Evolutionary conservation across 2,888 invertebrate species (phyloP), one percentile per base, ranked within the genome.

Genomic region (Pimpla rufipes): DNA sequence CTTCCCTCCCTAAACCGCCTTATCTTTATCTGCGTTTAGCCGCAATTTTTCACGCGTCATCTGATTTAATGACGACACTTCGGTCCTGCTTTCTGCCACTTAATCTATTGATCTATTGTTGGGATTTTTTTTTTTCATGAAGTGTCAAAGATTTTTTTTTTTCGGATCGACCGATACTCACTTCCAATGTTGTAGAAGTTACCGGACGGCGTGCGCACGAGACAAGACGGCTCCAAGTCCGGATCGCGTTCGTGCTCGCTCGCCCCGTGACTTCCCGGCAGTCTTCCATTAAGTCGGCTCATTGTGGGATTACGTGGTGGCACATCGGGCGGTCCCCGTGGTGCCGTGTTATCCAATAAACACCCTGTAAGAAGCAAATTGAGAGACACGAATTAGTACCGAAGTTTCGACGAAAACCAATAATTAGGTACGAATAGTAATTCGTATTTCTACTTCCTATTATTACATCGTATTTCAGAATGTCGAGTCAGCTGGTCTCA

Each of bases 261-360:
- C 75, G 91, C 88, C 89, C 90, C 90, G 89, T 91, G 91, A 89
- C 91, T 92, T 93, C 96, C 96, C 93, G 97, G 96, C 94, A 97
- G 95, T 93, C 97, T 96, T 93, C 97, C 97, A 95, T 97, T 97
- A 94, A 97, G 95, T 93, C 98, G 96, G 94, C 96, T 97, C 97
- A 97, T 98, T 94, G 97, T 97, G 91, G 97, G 97, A 94, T 97
- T 97, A 92, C 97, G 96, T 88, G 97, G 97, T 93, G 97, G 97
- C 94, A 97, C 97, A 95, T 97, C 97, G 93, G 97, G 97, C 91
- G 96, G 96, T 89, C 92, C 93, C 92, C 93, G 92, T 90, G 97
- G 95, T 94, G 96, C 95, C 93, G 96, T 95, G 93, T 96, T 96
- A 95, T 97, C 97, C 94, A 97, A 95, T 94, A 97, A 95, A 95